Conservation (phyloP, 2,888 invertebrate genomes). For the Endomychus coccineus region DNA sequence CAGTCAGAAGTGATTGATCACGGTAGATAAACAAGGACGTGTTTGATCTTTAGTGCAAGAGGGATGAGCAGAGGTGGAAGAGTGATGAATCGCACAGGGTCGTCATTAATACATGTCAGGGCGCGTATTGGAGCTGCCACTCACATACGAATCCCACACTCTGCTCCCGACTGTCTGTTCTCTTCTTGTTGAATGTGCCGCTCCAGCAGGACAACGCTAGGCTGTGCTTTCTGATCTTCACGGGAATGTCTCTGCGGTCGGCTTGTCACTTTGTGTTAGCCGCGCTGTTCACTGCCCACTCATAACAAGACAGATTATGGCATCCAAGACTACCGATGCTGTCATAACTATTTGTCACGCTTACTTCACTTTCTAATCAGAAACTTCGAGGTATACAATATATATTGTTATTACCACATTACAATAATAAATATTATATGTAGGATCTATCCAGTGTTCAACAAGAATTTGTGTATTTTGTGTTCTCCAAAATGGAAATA, state of each 20-base stretch:
- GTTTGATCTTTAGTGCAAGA: slow-evolving; percentile 41
- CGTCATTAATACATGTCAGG: slow-evolving; percentile 46
- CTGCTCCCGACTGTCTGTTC: slow-evolving; percentile 24
- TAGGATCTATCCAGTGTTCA: too few species aligned
- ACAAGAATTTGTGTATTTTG: too few species aligned
- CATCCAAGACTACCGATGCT: slow-evolving; percentile 25
- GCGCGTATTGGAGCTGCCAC: slow-evolving; percentile 44
- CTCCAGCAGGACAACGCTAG: slow-evolving; percentile 3
- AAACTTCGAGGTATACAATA: too few species aligned
- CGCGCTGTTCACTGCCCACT: slow-evolving; percentile 29
- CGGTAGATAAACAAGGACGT: slow-evolving; percentile 43
- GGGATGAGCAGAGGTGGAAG: slow-evolving; percentile 38
- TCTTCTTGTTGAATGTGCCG: slow-evolving; percentile 22
- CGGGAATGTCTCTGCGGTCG: slow-evolving; percentile 23
- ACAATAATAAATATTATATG: too few species aligned
- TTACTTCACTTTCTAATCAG: too few species aligned
- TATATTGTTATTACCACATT: too few species aligned
- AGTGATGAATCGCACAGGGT: slow-evolving; percentile 45
- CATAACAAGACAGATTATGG: slow-evolving; percentile 33
- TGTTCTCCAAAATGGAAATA: too few species aligned
- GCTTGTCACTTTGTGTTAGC: slow-evolving; percentile 31
- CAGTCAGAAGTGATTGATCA: slow-evolving; percentile 47
- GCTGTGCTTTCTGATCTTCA: not conserved
- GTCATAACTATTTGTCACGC: slow-evolving; percentile 24
- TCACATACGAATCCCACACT: too few species aligned